These are phyloP conservation scores for Gymnocephalus cernua DNA, from an alignment of 2,113 vertebrate species.

Conservation along the genomic window DNA sequence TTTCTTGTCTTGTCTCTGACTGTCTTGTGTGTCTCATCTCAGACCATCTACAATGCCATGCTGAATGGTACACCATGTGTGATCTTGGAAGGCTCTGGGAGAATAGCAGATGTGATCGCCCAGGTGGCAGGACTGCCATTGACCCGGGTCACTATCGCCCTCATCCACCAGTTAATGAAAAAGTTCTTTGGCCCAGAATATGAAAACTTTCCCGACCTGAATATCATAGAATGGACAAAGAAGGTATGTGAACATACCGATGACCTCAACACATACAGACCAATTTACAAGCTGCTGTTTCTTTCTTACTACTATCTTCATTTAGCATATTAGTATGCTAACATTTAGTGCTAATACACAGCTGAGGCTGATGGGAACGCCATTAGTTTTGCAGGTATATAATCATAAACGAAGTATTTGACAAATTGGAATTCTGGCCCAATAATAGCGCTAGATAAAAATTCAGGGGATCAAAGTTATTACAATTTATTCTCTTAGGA, in stretches of 20 bases:
- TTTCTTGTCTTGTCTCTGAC: slow-evolving; percentile 11
- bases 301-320: background rate
- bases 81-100: slow-evolving; percentile 93
- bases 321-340: too few relatives aligned
- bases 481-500: too few relatives aligned
- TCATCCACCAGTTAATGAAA: slow-evolving; percentile 87
- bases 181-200: slow-evolving; percentile 86
- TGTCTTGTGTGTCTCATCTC: slow-evolving; percentile 30
- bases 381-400: too few relatives aligned
- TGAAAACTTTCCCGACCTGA: slow-evolving; percentile 83
- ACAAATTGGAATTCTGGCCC: too few relatives aligned
- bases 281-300: background rate
- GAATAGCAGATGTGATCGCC: slow-evolving; percentile 93
- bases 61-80: slow-evolving; percentile 91
- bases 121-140: slow-evolving; percentile 87
- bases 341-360: too few relatives aligned
- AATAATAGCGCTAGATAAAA: too few relatives aligned
- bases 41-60: slow-evolving; percentile 95
- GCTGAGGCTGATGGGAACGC: too few relatives aligned
- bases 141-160: slow-evolving; percentile 84
- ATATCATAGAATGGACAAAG: slow-evolving; percentile 92
- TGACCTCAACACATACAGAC: background rate
- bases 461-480: too few relatives aligned
- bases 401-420: too few relatives aligned
- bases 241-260: slow-evolving; percentile 83